These are phyloP conservation scores for Phaethon lepturus DNA, from an alignment of 2,113 vertebrate genomes.

Conservation along the genomic window DNA sequence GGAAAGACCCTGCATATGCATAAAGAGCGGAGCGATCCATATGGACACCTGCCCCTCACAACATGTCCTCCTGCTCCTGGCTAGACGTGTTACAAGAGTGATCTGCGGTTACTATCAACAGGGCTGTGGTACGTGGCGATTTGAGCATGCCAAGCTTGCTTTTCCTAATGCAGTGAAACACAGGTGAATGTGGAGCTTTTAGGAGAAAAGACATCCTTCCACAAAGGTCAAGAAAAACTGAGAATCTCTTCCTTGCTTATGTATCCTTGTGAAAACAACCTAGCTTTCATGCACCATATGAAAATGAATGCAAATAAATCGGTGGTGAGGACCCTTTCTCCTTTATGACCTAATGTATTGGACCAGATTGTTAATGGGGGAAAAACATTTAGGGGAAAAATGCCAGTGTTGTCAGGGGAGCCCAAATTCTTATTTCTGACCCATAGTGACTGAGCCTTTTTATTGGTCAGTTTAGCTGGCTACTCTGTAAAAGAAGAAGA, in stretches of 20 bases:
- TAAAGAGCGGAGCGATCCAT: background rate
- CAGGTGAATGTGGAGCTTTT: background rate
- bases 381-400: background rate
- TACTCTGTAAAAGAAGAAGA: background rate
- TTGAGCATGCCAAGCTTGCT: background rate
- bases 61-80: background rate
- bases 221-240: background rate
- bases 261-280: background rate
- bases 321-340: background rate
- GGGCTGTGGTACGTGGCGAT: background rate
- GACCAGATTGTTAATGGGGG: background rate
- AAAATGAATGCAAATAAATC: background rate
- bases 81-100: background rate
- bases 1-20: background rate
- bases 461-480: background rate
- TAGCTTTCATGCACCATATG: background rate
- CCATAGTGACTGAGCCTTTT: background rate
- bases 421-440: background rate
- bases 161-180: background rate
- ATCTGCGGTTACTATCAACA: background rate
- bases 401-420: background rate
- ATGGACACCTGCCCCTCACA: background rate
- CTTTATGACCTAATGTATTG: background rate
- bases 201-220: background rate
- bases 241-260: background rate